phyloP scores from a whole-genome alignment of 2,797 vertebrate genomes.

The Microctenopoma lineatum region DNA sequence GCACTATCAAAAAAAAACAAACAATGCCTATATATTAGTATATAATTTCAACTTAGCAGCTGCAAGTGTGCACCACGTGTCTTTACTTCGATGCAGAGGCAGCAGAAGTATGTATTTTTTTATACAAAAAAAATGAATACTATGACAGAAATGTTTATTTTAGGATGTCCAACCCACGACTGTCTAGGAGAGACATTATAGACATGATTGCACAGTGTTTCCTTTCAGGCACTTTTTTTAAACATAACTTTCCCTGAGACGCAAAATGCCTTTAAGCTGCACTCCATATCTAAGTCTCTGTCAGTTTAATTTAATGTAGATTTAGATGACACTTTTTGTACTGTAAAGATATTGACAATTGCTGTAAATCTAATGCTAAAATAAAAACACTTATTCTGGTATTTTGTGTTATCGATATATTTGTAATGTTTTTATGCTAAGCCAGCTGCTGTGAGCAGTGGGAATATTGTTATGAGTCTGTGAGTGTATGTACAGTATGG shows the following conservation, averaged over 20 bases:
- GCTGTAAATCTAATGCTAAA: constrained; percentile 87
- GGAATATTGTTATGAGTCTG: not conserved
- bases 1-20: constrained; percentile 61
- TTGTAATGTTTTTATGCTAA: not conserved
- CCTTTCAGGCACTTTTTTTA: constrained; percentile 71
- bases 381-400: constrained; percentile 87
- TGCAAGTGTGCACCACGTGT: constrained; percentile 45
- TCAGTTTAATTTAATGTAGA: constrained; percentile 69
- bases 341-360: constrained; percentile 92
- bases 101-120: constrained; percentile 60
- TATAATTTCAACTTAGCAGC: constrained; percentile 51
- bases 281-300: constrained; percentile 65
- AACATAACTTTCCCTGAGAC: constrained; percentile 25
- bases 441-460: not conserved
- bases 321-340: constrained; percentile 66
- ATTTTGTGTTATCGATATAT: constrained; percentile 27
- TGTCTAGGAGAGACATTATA: constrained; percentile 84
- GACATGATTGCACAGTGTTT: constrained; percentile 57
- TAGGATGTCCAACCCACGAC: constrained; percentile 63
- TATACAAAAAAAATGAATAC: constrained; percentile 39
- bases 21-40: constrained; percentile 28
- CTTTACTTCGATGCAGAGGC: constrained; percentile 43
- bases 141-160: constrained; percentile 36
- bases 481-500: constrained; percentile 39
- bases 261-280: constrained; percentile 63